phyloP scores from a whole-genome alignment of 2,113 vertebrate genomes.

The Ammodytes dubius region DNA sequence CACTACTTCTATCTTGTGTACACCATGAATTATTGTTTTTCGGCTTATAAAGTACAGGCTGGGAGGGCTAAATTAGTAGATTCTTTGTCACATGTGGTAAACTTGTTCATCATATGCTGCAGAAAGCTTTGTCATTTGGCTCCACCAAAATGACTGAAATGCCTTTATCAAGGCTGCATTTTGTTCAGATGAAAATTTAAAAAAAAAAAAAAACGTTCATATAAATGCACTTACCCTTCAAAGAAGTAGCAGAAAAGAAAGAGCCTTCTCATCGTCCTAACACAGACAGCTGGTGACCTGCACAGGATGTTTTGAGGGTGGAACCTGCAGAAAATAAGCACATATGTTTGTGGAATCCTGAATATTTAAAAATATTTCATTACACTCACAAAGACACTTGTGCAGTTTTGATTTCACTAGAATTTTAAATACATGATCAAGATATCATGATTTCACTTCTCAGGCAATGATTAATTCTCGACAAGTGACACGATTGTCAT shows the following conservation, averaged over 20 bases:
- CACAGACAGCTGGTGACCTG: conserved; percentile 1
- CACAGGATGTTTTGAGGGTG: not conserved
- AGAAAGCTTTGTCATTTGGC: conserved; percentile 41
- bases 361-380: not conserved
- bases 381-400: not conserved
- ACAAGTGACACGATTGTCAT: not conserved
- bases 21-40: conserved; percentile 42
- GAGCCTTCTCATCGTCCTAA: conserved; percentile 47
- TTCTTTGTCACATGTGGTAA: conserved; percentile 20
- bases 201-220: conserved; percentile 35
- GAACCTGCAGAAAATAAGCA: not conserved
- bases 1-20: conserved; percentile 11
- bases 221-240: conserved; percentile 32
- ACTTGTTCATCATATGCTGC: conserved; percentile 31
- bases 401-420: not conserved
- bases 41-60: conserved; percentile 47
- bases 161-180: conserved; percentile 24
- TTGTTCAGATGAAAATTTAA: not conserved
- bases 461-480: not conserved
- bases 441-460: not conserved
- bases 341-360: not conserved
- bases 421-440: not conserved
- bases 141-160: conserved; percentile 6
- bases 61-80: conserved; percentile 50
- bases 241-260: conserved; percentile 10